Evolutionary conservation across 2,797 vertebrate genomes (phyloP).

Genomic region (Parauchenoglanis punctatus): DNA sequence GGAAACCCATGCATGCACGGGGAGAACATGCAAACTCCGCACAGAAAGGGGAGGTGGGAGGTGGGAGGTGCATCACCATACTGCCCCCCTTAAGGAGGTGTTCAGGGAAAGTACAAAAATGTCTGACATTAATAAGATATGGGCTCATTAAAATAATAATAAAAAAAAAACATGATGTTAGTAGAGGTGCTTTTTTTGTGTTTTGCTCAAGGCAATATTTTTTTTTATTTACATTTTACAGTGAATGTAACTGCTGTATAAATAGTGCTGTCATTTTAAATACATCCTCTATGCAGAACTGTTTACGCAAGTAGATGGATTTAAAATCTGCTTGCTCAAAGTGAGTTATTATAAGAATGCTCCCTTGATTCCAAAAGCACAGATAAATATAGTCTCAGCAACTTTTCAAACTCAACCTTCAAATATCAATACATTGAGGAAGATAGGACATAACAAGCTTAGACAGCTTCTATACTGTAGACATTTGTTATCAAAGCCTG

Average conservation of each 20-base stretch:
- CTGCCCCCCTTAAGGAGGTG: neutral
- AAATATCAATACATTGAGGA: neutral
- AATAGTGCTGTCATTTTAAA: neutral
- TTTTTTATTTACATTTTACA: neutral
- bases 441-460: neutral
- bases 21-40: too few species aligned
- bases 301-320: neutral
- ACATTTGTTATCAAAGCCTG: neutral
- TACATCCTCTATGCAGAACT: neutral
- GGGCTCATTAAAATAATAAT: neutral
- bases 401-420: neutral
- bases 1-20: too few species aligned
- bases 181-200: neutral
- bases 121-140: neutral
- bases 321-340: neutral
- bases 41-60: too few species aligned
- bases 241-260: neutral
- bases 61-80: too few species aligned
- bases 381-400: constrained; percentile 6
- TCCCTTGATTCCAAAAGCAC: neutral
- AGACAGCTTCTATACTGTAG: neutral
- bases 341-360: constrained; percentile 14
- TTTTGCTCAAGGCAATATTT: neutral
- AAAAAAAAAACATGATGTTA: neutral
- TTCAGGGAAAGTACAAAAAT: neutral